A percentile compares a stretch with the other conserved stretches of the same genome.
phyloP scores from a whole-genome alignment of 2,113 vertebrate genomes.

The Scolopax mira region DNA sequence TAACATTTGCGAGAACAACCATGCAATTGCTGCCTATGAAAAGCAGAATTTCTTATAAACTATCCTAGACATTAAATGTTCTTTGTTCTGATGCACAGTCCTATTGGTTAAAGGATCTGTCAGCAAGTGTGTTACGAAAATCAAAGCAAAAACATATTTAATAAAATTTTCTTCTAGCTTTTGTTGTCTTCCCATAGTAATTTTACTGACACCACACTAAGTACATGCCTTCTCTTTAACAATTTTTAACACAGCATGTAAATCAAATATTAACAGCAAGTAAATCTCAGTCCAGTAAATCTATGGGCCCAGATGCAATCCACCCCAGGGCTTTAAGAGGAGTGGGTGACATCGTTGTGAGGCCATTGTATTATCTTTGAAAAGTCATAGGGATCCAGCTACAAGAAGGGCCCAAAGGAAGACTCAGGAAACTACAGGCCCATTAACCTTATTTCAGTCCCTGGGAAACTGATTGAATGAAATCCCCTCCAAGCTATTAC shows the following conservation, averaged over 20 bases:
- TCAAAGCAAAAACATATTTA: background rate
- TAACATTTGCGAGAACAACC: background rate
- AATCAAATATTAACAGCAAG: background rate
- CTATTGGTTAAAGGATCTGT: background rate
- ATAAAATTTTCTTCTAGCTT: background rate
- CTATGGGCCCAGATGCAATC: background rate
- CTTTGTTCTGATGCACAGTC: background rate
- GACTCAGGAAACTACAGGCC: background rate
- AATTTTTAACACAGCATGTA: background rate
- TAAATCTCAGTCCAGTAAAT: background rate
- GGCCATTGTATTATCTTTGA: background rate
- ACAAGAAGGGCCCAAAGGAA: background rate
- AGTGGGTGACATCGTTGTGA: background rate
- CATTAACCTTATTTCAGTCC: background rate
- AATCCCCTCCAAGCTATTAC: background rate
- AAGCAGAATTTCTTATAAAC: background rate
- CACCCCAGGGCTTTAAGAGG: background rate
- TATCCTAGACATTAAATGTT: too few species aligned
- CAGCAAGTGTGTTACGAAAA: background rate
- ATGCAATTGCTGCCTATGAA: background rate
- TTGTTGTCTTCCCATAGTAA: background rate
- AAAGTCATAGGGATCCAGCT: background rate
- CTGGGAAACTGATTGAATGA: background rate
- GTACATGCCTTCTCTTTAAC: background rate
- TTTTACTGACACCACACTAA: background rate